Evolutionary conservation across 2,888 invertebrate genomes (phyloP).

Genomic region (Timandra comae): DNA sequence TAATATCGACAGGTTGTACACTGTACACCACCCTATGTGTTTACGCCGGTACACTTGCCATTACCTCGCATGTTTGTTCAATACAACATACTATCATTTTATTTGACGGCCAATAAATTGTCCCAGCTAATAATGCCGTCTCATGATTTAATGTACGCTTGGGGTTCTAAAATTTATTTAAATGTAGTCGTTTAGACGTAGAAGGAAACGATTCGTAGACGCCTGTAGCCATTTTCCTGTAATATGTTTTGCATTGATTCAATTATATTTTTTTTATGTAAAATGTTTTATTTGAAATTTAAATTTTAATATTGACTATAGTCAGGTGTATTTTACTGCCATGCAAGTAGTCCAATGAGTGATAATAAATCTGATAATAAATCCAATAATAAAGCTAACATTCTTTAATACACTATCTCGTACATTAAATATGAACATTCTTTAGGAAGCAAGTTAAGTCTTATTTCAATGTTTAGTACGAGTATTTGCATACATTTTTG

Average conservation of each 20-base stretch:
- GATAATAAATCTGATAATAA: too few relatives aligned
- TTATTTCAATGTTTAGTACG: too few relatives aligned
- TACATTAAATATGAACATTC: too few relatives aligned
- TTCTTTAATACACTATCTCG: too few relatives aligned
- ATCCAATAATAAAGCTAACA: too few relatives aligned
- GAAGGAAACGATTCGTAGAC: slow-evolving; percentile 16
- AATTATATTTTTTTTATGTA: too few relatives aligned
- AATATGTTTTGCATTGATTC: neutral
- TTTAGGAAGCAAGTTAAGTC: too few relatives aligned
- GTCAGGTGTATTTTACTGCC: too few relatives aligned
- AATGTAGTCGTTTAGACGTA: slow-evolving; percentile 28
- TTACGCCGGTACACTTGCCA: neutral
- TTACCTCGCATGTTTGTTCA: slow-evolving; percentile 38
- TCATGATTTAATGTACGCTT: slow-evolving; percentile 33
- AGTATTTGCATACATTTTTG: too few relatives aligned
- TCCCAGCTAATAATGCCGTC: slow-evolving; percentile 28
- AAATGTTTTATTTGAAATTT: too few relatives aligned
- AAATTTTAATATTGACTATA: too few relatives aligned
- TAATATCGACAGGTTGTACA: slow-evolving; percentile 40
- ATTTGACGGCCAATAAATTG: slow-evolving; percentile 40
- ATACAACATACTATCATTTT: slow-evolving; percentile 36
- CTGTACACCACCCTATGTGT: slow-evolving; percentile 8
- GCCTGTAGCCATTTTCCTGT: slow-evolving; percentile 14
- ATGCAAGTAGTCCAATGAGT: too few relatives aligned
- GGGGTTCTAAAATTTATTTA: slow-evolving; percentile 37